phyloP scores from a whole-genome alignment of 2,888 invertebrate species.

The Agrochola lychnidis region DNA sequence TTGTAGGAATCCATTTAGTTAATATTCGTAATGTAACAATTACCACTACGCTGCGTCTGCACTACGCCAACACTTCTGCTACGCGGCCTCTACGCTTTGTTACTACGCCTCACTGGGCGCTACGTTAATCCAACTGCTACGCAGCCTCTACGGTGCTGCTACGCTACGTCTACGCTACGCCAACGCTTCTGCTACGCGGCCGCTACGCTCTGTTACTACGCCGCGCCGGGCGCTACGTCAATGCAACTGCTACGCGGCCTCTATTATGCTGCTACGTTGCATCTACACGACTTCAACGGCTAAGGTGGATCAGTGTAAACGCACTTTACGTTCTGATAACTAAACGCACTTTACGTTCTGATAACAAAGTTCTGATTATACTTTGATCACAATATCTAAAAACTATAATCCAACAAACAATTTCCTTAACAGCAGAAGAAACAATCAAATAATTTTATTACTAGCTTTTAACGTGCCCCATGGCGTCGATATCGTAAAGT shows the following conservation, averaged over 20 bases:
- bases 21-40: background rate
- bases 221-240: too few species aligned
- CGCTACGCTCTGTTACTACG: background rate
- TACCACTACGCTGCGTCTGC: background rate
- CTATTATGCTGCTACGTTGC: background rate
- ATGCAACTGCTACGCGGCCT: constrained; percentile 3
- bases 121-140: background rate
- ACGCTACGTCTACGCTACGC: background rate
- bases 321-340: background rate
- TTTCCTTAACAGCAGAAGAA: constrained; percentile 6
- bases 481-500: constrained; percentile 68
- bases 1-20: background rate
- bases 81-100: background rate
- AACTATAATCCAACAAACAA: background rate
- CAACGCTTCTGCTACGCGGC: background rate
- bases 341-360: background rate
- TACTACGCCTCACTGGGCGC: background rate
- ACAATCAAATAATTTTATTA: constrained; percentile 48
- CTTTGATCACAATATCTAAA: background rate
- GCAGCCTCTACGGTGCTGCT: background rate
- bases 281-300: too few species aligned
- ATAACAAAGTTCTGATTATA: background rate
- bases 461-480: constrained; percentile 56
- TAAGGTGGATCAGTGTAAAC: background rate
- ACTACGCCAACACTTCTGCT: background rate